phyloP scores from a whole-genome alignment of 2,797 vertebrate species.

The Glossophaga mutica region DNA sequence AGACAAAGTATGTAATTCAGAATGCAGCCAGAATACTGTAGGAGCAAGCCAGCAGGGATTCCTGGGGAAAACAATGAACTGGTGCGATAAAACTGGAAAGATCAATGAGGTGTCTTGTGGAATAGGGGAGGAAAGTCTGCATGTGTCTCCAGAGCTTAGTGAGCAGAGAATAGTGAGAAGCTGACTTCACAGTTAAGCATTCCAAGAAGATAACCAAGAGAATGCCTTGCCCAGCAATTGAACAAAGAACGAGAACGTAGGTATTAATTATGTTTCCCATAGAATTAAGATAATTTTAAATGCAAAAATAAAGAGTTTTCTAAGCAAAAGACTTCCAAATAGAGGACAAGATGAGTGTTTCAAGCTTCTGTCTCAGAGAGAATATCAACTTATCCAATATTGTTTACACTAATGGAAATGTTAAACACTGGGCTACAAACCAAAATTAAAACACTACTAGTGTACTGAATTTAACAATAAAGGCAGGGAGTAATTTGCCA shows the following conservation, averaged over 20 bases:
- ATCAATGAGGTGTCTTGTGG: conserved; percentile 49
- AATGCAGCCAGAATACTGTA: conserved; percentile 19
- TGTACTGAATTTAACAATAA: conserved; percentile 68
- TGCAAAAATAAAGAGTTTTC: conserved; percentile 22
- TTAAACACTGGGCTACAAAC: conserved; percentile 60
- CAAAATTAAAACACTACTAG: conserved; percentile 67
- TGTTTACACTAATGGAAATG: conserved; percentile 61
- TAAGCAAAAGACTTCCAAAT: not conserved
- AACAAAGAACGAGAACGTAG: conserved; percentile 11
- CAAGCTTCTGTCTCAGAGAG: conserved; percentile 20
- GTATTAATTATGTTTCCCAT: conserved; percentile 12
- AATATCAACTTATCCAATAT: conserved; percentile 34
- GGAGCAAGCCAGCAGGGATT: conserved; percentile 42
- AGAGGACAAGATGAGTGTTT: not conserved
- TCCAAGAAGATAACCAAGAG: not conserved
- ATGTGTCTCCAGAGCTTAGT: not conserved
- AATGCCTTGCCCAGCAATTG: not conserved
- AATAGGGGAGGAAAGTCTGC: not conserved
- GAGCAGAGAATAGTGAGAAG: not conserved
- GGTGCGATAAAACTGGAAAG: conserved; percentile 24
- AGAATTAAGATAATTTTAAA: conserved; percentile 36
- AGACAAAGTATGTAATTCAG: conserved; percentile 41
- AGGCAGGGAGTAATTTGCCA: conserved; percentile 66
- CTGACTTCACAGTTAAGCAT: not conserved
- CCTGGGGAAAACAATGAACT: conserved; percentile 46